phyloP scores from a whole-genome alignment of 2,888 invertebrate species.

The Halocaridina rubra region DNA sequence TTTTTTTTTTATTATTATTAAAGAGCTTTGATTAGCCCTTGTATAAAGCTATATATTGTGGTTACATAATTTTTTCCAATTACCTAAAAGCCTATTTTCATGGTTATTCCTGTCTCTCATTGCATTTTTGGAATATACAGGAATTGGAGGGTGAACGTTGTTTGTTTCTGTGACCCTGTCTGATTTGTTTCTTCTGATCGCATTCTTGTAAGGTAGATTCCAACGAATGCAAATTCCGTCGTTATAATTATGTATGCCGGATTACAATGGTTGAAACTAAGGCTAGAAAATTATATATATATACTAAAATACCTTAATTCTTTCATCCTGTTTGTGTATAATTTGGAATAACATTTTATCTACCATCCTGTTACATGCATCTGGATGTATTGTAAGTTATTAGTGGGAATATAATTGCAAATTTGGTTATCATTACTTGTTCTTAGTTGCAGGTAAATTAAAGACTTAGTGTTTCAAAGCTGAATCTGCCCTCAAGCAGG shows the following conservation, averaged over 20 bases:
- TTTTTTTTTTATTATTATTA: conserved; percentile 56
- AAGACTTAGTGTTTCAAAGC: too few relatives aligned
- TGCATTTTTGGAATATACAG: conserved; percentile 60
- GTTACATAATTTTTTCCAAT: conserved; percentile 61
- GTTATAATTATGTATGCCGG: not conserved
- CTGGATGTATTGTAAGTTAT: too few relatives aligned
- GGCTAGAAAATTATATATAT: not conserved
- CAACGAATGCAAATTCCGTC: not conserved
- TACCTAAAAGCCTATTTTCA: conserved; percentile 51
- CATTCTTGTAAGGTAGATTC: not conserved
- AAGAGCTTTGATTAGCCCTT: conserved; percentile 60
- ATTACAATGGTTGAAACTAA: not conserved
- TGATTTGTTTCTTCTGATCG: not conserved
- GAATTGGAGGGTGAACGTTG: conserved; percentile 53
- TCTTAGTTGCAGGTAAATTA: too few relatives aligned
- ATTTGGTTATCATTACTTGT: too few relatives aligned
- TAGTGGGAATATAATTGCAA: too few relatives aligned
- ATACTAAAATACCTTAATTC: not conserved
- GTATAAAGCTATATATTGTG: conserved; percentile 63
- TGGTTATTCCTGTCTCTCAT: conserved; percentile 61
- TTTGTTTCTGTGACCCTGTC: conserved; percentile 33
- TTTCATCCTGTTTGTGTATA: not conserved
- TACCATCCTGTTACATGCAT: too few relatives aligned
- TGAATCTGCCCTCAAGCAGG: too few relatives aligned
- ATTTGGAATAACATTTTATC: too few relatives aligned